Percentiles rank a stretch among this genome's conserved stretches.
Conservation (phyloP, 2,113 vertebrate genomes). For the Eclectus roratus region DNA sequence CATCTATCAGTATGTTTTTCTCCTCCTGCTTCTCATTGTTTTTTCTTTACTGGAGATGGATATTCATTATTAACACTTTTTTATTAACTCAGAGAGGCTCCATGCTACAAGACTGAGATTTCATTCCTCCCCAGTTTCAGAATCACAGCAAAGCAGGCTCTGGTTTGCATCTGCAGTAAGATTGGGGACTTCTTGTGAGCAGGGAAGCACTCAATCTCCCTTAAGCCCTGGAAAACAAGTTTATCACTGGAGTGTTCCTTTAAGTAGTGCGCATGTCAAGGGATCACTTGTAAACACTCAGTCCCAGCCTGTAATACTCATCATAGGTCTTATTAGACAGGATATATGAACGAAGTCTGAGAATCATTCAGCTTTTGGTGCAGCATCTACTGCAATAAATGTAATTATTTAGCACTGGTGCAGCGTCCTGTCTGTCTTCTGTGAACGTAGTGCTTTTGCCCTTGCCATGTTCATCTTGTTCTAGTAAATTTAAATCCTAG, state of each 20-base stretch:
- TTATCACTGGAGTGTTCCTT: slow-evolving; percentile 11
- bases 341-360: not conserved
- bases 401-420: not conserved
- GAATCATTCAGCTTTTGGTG: not conserved
- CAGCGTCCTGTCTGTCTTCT: not conserved
- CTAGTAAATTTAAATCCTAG: not conserved
- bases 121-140: not conserved
- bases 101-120: not conserved
- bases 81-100: not conserved
- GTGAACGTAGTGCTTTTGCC: not conserved
- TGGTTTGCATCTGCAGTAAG: not conserved
- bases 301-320: not conserved
- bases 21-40: not conserved
- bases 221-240: slow-evolving; percentile 24
- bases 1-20: not conserved
- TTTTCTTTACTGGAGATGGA: not conserved
- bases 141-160: not conserved
- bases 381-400: not conserved
- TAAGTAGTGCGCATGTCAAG: not conserved
- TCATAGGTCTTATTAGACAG: not conserved
- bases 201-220: not conserved
- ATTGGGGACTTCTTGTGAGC: not conserved
- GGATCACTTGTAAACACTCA: not conserved
- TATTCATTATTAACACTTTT: not conserved
- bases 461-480: not conserved